Base-by-base conservation (phyloP, 2,888 invertebrate genomes). In the Antitype chi region DNA sequence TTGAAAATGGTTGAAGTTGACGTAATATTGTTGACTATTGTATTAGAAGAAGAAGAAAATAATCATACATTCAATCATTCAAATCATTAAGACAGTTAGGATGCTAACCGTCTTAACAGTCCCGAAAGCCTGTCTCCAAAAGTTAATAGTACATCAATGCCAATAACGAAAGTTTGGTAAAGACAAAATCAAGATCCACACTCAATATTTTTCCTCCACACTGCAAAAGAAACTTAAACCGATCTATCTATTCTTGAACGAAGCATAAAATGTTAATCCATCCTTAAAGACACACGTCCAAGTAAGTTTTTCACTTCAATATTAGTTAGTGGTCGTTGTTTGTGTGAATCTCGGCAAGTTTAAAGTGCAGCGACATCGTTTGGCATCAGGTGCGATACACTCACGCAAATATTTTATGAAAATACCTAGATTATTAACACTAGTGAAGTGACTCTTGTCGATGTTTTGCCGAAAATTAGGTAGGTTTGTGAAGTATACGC, bases 321-420 rank as follows among this genome's bases (percentile, higher is more conserved):
- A 79, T 87, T 76, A 80, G 85, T 88, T 87, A 88, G 81, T 76
- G 87, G 83, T 81, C 63, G 77, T 70, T 80, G 87, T 83, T 93
- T 92, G 89, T 92, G 92, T 95, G 95, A 96, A 96, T 96, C 96
- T 95, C 94, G 86, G 92, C 85, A 91, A 94, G 94, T 94, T 94
- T 93, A 92, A 93, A 95, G 95, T 96, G 96, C 96, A 95, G 92
- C 93, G 93, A 93, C 94, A 93, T 90, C 90, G 91, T 87, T 90
- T 88, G 90, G 95, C 93, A 94, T 94, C 96, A 96, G 96, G 96
- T 96, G 96, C 93, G 93, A 93, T 93, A 95, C 94, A 96, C 92
- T 94, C 95, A 92, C 93, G 95, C 96, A 96, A 96, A 96, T 96
- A 96, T 96, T 95, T 95, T 96, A 95, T 94, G 96, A 96, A 95